A percentile compares a stretch with the other conserved stretches of the same genome.
phyloP scores from a whole-genome alignment of 2,113 vertebrate genomes.

The Lates calcarifer region DNA sequence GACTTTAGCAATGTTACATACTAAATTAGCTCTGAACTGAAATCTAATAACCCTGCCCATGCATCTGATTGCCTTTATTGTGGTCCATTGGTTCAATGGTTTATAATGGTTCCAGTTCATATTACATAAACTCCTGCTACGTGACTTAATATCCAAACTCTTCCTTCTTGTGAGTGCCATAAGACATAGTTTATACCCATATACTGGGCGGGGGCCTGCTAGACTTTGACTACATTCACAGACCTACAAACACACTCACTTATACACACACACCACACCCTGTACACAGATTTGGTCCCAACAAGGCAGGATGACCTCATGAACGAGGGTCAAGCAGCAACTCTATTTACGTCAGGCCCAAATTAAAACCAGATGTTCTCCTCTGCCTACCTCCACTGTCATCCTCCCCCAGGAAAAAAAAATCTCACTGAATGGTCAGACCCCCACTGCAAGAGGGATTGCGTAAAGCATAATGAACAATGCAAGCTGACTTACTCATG shows the following conservation, averaged over 20 bases:
- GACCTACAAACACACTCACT: conserved; percentile 4
- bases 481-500: conserved; percentile 24
- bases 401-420: conserved; percentile 23
- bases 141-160: conserved; percentile 25
- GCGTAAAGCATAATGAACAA: conserved; percentile 57
- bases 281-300: conserved; percentile 17
- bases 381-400: conserved; percentile 5
- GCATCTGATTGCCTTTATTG: conserved; percentile 30
- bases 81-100: neutral
- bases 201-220: conserved; percentile 26
- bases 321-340: conserved; percentile 48
- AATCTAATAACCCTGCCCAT: neutral
- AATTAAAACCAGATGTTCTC: conserved; percentile 79
- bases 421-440: conserved; percentile 18
- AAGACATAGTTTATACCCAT: conserved; percentile 37
- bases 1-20: conserved; percentile 19
- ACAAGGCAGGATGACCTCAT: conserved; percentile 70
- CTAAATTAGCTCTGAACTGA: conserved; percentile 10
- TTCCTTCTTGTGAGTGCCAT: neutral
- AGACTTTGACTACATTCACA: conserved; percentile 46
- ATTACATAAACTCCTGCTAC: conserved; percentile 61
- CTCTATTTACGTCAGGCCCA: conserved; percentile 66
- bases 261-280: conserved; percentile 15
- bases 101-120: conserved; percentile 41
- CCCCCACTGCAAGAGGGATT: conserved; percentile 40